These are phyloP conservation scores for Siderastrea siderea DNA, from an alignment of 92 coral and sea anemone species.

Conservation along the genomic window DNA sequence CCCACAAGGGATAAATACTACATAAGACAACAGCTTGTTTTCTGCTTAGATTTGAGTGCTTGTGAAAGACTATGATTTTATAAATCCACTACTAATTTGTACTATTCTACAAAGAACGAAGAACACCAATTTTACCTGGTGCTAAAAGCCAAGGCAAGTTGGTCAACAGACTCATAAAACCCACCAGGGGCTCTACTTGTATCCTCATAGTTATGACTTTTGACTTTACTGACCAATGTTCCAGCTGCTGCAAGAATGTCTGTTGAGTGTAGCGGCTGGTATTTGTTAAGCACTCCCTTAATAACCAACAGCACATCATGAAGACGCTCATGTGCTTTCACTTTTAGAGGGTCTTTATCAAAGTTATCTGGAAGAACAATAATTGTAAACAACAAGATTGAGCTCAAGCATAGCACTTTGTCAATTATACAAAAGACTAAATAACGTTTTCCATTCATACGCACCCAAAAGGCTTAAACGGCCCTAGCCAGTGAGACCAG, in stretches of 20 bases:
- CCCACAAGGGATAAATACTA: no score
- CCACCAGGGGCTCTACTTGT: conserved; percentile 88
- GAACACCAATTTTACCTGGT: conserved; percentile 77
- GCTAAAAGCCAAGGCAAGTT: conserved; percentile 95
- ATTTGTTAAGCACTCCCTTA: conserved; percentile 90
- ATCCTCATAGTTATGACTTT: conserved; percentile 87
- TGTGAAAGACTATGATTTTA: no score
- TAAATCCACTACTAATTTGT: no score
- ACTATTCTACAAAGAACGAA: no score
- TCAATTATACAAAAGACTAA: no score
- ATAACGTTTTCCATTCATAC: no score
- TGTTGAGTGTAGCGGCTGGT: conserved; percentile 90
- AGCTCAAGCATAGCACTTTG: no score
- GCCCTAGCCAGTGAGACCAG: no score
- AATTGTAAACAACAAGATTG: no score
- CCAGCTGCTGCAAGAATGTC: conserved; percentile 98
- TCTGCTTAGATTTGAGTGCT: no score
- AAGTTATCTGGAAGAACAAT: conserved; percentile 54
- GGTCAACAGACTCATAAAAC: conserved; percentile 97
- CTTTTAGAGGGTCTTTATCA: conserved; percentile 81
- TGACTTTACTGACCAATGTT: conserved; percentile 86
- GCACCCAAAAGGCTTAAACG: no score
- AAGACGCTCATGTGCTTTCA: conserved; percentile 93
- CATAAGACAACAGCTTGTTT: no score
- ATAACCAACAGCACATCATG: conserved; percentile 93